phyloP scores from a whole-genome alignment of 2,113 vertebrate genomes.

The Ahaetulla prasina region DNA sequence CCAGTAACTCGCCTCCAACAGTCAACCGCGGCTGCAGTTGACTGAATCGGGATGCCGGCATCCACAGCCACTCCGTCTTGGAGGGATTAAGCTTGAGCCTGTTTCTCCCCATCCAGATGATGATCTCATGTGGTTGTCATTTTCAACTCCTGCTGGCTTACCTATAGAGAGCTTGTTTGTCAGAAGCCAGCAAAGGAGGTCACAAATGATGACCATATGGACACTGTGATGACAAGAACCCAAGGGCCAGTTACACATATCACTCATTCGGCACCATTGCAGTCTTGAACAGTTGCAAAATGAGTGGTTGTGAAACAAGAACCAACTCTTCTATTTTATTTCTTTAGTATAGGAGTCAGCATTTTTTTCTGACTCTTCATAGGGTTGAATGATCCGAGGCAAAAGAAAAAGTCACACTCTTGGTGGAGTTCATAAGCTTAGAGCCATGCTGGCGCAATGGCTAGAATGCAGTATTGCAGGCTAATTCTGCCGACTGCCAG shows the following conservation, averaged over 20 bases:
- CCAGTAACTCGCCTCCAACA: no score
- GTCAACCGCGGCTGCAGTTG: no score
- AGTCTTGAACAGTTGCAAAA: background rate
- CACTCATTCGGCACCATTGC: background rate
- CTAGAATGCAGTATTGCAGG: background rate
- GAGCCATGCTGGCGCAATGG: background rate
- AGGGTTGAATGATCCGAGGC: background rate
- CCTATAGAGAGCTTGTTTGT: background rate
- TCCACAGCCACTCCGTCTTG: no score
- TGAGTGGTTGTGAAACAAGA: background rate
- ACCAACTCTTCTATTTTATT: background rate
- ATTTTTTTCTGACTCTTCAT: background rate
- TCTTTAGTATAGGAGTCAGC: background rate
- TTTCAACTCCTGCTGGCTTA: background rate
- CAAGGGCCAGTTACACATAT: background rate
- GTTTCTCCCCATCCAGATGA: no score
- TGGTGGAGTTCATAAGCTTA: background rate
- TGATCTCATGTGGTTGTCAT: background rate
- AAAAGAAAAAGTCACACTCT: background rate
- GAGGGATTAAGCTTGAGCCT: no score
- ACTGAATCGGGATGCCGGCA: no score
- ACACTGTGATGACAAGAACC: background rate
- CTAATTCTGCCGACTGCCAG: background rate
- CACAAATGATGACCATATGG: background rate
- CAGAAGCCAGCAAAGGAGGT: background rate